These are phyloP conservation scores for Xanthorhoe designata DNA, from an alignment of 2,888 invertebrate genomes.

Conservation along the genomic window DNA sequence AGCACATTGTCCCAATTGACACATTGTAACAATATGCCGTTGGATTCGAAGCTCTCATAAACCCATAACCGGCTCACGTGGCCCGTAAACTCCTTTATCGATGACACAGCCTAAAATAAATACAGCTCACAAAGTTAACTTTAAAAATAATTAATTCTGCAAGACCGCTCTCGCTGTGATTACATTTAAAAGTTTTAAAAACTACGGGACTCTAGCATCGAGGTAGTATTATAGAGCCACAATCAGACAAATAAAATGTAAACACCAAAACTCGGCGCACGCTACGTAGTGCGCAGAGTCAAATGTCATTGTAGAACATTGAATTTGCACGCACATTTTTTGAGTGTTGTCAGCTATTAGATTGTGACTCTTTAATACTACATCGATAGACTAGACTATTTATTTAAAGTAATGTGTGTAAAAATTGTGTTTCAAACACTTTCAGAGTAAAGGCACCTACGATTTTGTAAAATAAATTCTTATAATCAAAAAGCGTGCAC, in stretches of 20 bases:
- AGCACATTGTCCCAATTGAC: slow-evolving; percentile 21
- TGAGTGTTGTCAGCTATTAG: no score
- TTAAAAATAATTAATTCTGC: background rate
- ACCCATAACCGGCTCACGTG: slow-evolving; percentile 45
- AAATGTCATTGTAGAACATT: no score
- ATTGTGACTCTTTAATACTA: no score
- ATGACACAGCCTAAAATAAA: slow-evolving; percentile 24
- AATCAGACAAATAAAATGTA: no score
- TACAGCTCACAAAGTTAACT: slow-evolving; percentile 6
- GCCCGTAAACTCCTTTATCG: slow-evolving; percentile 48
- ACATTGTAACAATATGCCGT: slow-evolving; percentile 35
- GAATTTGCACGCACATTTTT: no score
- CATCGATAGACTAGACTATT: no score
- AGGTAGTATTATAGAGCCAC: no score
- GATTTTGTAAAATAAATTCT: background rate
- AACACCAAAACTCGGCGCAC: no score
- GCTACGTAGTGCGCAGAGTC: no score
- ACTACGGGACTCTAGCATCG: no score
- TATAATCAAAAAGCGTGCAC: background rate
- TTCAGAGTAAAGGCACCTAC: background rate
- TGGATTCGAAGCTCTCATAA: slow-evolving; percentile 38
- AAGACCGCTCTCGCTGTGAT: background rate
- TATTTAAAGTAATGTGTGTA: no score
- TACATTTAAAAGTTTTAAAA: no score
- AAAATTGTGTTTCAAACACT: background rate